Base-by-base conservation (phyloP, 1,140 invertebrate species). In the Drosophila fuyamai region DNA sequence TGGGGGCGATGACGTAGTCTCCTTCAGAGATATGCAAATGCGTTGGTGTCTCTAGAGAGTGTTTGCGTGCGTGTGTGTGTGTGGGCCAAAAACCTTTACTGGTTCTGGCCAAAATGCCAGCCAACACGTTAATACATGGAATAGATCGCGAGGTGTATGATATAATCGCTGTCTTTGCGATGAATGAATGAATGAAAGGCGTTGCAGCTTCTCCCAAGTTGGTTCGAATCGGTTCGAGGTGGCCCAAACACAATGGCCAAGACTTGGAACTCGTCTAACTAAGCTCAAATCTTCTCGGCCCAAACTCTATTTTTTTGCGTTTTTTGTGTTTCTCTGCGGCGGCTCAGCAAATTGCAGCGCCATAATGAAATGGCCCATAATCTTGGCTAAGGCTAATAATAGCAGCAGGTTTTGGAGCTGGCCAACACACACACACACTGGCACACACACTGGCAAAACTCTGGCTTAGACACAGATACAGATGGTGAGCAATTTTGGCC, bases 341-440 rank as follows among this genome's bases (percentile, higher is more conserved):
- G 66, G 63, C 55, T 55, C 63, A 76, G 79, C 82, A 77, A 77
- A 77, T 77, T 77, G 75, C 75, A 77, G 74, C 62, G 54, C 63
- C 56, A 76, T 76, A 76, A 76, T 68, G 75, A 81, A 84, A 84
- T 85, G 73, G 81, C 61, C 77, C 81, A 84, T 84, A 84, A 83
- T 85, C 82, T 86, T 85, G 83, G 81, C 81, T 85, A 75, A 81
- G 71, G 82, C 82, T 85, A 85, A 85, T 85, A 85, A 86, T 88
- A 88, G 82, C 83, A 86, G 83, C 82, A 86, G 82, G 83, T 86
- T 86, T 86, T 77, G 77, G 75, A 77, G 79, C 67, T 62, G 70
- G 82, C 51, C 67, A 81, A 51, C 77, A 85, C 76, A 66, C 75
- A 66, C 47, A 53, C 50, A 62, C 46, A 76, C 27, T 59, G 47